Evolutionary conservation across 2,888 invertebrate species (phyloP), one percentile per base, ranked within the genome.

Genomic region (Synanthedon formicaeformis): DNA sequence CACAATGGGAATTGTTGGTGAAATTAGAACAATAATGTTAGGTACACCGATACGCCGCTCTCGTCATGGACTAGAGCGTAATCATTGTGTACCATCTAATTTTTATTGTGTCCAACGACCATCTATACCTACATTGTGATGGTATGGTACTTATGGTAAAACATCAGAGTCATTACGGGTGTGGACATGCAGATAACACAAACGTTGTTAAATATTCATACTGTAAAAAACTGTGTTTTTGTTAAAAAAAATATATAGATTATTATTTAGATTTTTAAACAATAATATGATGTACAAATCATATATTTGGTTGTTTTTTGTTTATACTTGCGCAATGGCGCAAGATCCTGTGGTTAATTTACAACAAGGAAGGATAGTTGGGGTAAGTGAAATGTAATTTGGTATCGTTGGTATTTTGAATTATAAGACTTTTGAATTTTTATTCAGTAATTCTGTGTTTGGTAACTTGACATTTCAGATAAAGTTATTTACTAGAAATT

Each of bases 401-500:
- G 8, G 10, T 34, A 34, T 34, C 34, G 0, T 1, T 34, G 2
- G 8, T 27, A 10, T 10, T 34, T 34, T 8, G 8, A 34, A 34
- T 27, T 18, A 3, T 18, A 18, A 18, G 18, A 3, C 18, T n/a
- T n/a, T n/a, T n/a, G n/a, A n/a, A n/a, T n/a, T 23, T 53, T 27
- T 34, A 27, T 16, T 50, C 1, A 12, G 49, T 40, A 41, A 18
- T 18, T 50, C 40, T 41, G 34, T 53, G 53, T 52, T 51, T 51
- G 52, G 18, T 23, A 50, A 51, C 50, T 45, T 51, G 14, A 11
- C 40, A 50, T 51, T 86, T 52, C 79, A 93, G 93, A 89, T 91
- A 12, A 92, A 91, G 80, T 88, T 92, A 40, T 92, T 90, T 67
- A 88, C 91, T 11, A 92, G 92, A 63, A 87, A 86, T 49, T 88